Percentiles rank a stretch among this genome's conserved stretches.
phyloP scores from a whole-genome alignment of 2,888 invertebrate genomes.

The Chloromyia formosa region DNA sequence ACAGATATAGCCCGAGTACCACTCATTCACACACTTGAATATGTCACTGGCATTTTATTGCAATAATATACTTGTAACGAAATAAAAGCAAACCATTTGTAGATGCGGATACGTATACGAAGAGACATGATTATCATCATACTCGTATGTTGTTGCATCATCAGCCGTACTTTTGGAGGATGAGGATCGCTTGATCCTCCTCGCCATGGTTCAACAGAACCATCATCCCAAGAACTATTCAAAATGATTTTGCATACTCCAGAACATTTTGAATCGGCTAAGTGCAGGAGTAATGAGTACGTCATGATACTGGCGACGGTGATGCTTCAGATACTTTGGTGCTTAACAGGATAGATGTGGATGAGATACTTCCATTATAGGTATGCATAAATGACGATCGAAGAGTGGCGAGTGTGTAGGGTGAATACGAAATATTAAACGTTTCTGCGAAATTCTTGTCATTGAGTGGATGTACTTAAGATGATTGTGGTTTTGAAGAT shows the following conservation, averaged over 20 bases:
- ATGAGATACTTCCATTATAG: too few species aligned
- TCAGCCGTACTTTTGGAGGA: too few species aligned
- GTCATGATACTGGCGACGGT: neutral
- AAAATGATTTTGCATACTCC: slow-evolving; percentile 11
- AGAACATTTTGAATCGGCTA: slow-evolving; percentile 23
- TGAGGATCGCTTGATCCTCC: neutral
- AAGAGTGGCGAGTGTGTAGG: too few species aligned
- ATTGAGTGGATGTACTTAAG: too few species aligned
- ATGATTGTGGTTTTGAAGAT: too few species aligned
- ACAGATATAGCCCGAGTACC: slow-evolving; percentile 14
- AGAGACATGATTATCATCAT: neutral
- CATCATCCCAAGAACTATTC: neutral
- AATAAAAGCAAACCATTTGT: slow-evolving; percentile 14
- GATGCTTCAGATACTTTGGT: neutral
- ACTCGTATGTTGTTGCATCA: neutral
- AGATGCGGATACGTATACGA: neutral
- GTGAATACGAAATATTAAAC: too few species aligned
- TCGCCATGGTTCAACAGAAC: neutral
- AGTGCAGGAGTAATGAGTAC: slow-evolving; percentile 7
- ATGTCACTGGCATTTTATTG: slow-evolving; percentile 31
- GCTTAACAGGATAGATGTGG: neutral
- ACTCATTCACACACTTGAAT: slow-evolving; percentile 32
- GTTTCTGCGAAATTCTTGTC: too few species aligned
- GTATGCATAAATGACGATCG: too few species aligned
- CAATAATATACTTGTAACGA: slow-evolving; percentile 29